Conservation (phyloP, 1,140 invertebrate genomes). For the Tetragnatha versicolor region DNA sequence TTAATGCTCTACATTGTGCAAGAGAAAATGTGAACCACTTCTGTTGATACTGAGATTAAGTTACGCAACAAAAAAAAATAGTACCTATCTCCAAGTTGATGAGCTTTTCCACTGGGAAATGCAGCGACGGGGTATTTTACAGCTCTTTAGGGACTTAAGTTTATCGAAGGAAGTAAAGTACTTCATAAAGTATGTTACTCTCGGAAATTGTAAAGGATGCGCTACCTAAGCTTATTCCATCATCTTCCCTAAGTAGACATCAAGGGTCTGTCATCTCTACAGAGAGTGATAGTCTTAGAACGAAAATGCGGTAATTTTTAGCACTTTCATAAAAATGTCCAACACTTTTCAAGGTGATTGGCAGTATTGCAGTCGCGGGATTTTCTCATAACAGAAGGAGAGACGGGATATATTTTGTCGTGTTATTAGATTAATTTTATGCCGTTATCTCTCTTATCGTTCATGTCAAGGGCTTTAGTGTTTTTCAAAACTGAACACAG, state of each 20-base stretch:
- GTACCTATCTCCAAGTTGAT: background rate
- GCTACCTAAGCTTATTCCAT: conserved; percentile 23
- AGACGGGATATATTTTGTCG: no score
- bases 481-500: no score
- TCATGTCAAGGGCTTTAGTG: no score
- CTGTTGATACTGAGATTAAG: no score
- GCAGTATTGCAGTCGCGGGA: background rate
- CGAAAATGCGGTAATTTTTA: background rate
- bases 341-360: background rate
- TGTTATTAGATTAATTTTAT: no score
- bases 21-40: no score
- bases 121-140: conserved; percentile 5
- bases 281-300: background rate
- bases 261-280: conserved; percentile 9
- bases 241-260: conserved; percentile 13
- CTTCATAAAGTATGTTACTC: conserved; percentile 8
- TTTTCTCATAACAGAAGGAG: no score
- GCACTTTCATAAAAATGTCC: background rate
- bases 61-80: no score
- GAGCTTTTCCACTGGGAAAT: background rate
- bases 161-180: conserved; percentile 25
- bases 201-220: conserved; percentile 12
- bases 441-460: no score
- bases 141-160: conserved; percentile 10
- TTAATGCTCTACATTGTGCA: no score